Evolutionary conservation across 2,797 vertebrate genomes (phyloP), one percentile per base, ranked within the genome.

Genomic region (Acipenser transmontanus): DNA sequence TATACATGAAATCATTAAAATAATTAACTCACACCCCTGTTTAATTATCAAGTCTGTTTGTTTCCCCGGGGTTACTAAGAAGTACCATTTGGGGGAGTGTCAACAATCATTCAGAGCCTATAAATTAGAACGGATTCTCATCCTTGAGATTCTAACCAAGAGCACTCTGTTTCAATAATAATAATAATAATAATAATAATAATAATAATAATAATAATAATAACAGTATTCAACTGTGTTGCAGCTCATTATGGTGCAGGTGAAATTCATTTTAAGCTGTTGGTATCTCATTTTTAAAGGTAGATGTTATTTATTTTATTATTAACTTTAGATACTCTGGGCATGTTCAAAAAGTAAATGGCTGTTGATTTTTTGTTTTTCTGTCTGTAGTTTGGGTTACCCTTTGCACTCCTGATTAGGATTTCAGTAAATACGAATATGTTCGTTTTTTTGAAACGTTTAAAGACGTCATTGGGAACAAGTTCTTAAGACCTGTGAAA

Each of bases 401-500:
- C 4, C n/a, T n/a, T 8, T n/a, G n/a, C 14, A 17, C 6, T n/a
- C 17, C 59, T 13, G 59, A 60, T 8, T 0, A 10, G n/a, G 12
- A 60, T n/a, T 60, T 60, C 17, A 60, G n/a, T 17, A 13, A 60
- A 9, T 20, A 60, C 8, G 59, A 60, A n/a, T 60, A 60, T 13
- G 12, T 60, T 13, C 59, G 8, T 3, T 60, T 60, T 60, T 60
- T 60, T 60, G 11, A 60, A 17, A 60, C 59, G 8, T 60, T 60
- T 8, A 60, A 60, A 60, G 59, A 60, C 59, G 14, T 60, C 11
- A 60, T 60, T 8, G 13, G 14, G 8, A 60, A 60, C 12, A 60
- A 60, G 59, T 60, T 60, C 13, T 20, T 60, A 17, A 60, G 14
- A 60, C 59, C 59, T 60, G 59, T 60, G 59, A 60, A n/a, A 17